Conservation (phyloP, 2,888 invertebrate genomes). For the Lissocephala sabroskyi region DNA sequence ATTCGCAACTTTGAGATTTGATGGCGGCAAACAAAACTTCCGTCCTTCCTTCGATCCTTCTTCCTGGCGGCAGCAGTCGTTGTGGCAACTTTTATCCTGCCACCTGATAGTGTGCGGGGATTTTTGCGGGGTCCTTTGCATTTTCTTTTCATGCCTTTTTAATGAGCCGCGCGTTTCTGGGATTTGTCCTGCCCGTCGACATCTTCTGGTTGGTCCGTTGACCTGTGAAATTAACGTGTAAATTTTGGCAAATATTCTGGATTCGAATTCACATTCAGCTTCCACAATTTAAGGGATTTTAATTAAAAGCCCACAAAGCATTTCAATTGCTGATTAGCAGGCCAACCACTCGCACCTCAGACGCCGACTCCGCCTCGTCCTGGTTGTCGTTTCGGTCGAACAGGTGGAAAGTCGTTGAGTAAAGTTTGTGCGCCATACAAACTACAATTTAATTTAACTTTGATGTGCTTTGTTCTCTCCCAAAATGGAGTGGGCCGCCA, state of each 20-base stretch:
- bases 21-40: slow-evolving; percentile 25
- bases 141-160: slow-evolving; percentile 40
- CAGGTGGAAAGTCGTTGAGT: slow-evolving; percentile 19
- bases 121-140: slow-evolving; percentile 15
- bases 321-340: too few relatives aligned
- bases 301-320: slow-evolving; percentile 30
- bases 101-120: too few relatives aligned
- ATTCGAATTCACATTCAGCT: slow-evolving; percentile 26
- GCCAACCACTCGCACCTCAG: too few relatives aligned
- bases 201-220: slow-evolving; percentile 1
- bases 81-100: too few relatives aligned
- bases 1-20: slow-evolving; percentile 42
- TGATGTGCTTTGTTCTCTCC: slow-evolving; percentile 64
- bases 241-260: slow-evolving; percentile 4
- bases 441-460: slow-evolving; percentile 72
- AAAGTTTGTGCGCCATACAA: slow-evolving; percentile 67
- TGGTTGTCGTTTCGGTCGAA: too few relatives aligned
- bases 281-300: slow-evolving; percentile 33
- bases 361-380: too few relatives aligned
- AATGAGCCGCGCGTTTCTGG: slow-evolving; percentile 45
- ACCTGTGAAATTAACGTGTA: slow-evolving; percentile 2
- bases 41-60: too few relatives aligned
- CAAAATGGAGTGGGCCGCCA: background rate
- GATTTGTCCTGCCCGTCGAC: background rate
- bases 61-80: background rate